Evolutionary conservation across 2,113 vertebrate genomes (phyloP).

Genomic region (Phaetusa simplex): DNA sequence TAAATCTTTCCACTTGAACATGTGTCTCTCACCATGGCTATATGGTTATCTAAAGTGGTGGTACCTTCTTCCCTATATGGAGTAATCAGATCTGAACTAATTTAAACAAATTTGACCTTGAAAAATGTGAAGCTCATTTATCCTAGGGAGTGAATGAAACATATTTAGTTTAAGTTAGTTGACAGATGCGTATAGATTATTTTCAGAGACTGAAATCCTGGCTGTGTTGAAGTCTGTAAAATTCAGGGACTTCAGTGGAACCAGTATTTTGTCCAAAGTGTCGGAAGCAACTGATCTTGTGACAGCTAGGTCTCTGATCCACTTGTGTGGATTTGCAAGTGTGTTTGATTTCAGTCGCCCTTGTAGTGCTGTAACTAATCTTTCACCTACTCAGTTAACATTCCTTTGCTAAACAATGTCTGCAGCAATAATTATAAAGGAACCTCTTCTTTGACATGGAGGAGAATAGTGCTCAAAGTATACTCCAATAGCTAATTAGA

Average conservation of each 20-base stretch:
- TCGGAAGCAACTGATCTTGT: background rate
- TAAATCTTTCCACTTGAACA: background rate
- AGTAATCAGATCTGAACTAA: background rate
- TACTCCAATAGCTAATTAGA: background rate
- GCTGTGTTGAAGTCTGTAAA: background rate
- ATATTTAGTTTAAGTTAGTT: background rate
- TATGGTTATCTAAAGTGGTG: background rate
- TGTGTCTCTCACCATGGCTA: background rate
- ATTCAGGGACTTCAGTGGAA: background rate
- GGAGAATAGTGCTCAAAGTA: background rate
- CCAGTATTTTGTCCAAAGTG: background rate
- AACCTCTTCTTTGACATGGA: background rate
- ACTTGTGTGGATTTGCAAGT: background rate
- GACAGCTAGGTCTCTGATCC: background rate
- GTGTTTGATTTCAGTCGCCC: background rate
- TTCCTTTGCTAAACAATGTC: background rate
- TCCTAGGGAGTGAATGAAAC: background rate
- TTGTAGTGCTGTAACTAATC: background rate
- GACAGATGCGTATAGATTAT: background rate
- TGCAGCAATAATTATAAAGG: background rate
- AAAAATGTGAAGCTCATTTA: background rate
- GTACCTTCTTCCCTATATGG: background rate
- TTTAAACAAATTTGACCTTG: slow-evolving; percentile 14
- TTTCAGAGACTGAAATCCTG: background rate
- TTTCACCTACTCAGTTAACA: background rate